These are phyloP conservation scores for Cololabis saira DNA, from an alignment of 2,113 vertebrate species.

Conservation along the genomic window DNA sequence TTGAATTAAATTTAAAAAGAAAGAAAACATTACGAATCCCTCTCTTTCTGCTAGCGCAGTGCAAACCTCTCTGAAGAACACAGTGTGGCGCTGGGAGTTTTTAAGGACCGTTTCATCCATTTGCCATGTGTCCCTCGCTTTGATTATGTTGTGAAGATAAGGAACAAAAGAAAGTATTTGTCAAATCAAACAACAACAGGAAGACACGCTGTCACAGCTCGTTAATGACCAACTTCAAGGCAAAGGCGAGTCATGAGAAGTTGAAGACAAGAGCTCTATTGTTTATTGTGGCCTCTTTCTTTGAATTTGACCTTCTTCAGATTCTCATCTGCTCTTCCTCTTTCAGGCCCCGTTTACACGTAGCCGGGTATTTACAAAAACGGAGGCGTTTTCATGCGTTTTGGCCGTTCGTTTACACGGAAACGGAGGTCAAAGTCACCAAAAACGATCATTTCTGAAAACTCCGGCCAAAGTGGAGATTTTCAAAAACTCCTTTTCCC, in stretches of 20 bases:
- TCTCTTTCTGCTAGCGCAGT: too few relatives aligned
- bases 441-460: too few relatives aligned
- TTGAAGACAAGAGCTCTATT: conserved; percentile 56
- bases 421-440: too few relatives aligned
- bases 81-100: background rate
- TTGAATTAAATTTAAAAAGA: too few relatives aligned
- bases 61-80: background rate
- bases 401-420: too few relatives aligned
- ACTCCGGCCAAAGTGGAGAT: too few relatives aligned
- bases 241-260: conserved; percentile 47
- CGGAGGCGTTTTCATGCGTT: too few relatives aligned
- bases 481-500: too few relatives aligned
- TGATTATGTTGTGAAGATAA: conserved; percentile 45
- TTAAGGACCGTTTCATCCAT: background rate
- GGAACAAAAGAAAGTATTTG: conserved; percentile 76
- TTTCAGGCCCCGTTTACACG: too few relatives aligned
- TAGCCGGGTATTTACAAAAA: too few relatives aligned
- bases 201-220: conserved; percentile 77
- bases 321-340: conserved; percentile 17
- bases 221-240: conserved; percentile 82
- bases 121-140: conserved; percentile 10
- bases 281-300: conserved; percentile 40
- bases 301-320: conserved; percentile 40
- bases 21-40: background rate
- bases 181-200: conserved; percentile 80